Evolutionary conservation across 2,113 vertebrate genomes (phyloP).

Genomic region (Struthio camelus): DNA sequence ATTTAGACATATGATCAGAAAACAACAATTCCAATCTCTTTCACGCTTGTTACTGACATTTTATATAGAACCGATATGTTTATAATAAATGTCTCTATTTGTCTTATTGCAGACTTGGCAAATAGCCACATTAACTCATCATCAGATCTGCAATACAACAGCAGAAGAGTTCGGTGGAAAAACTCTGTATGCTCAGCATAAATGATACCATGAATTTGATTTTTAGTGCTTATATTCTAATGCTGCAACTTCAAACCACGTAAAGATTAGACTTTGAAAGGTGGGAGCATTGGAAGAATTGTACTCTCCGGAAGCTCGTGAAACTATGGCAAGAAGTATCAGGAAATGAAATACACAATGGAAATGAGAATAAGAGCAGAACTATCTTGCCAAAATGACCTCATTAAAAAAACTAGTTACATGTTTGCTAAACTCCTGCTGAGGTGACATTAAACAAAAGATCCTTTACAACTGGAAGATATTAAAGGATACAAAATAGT

Average conservation of each 20-base stretch:
- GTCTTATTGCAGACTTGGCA: background rate
- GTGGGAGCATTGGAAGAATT: background rate
- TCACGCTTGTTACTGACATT: background rate
- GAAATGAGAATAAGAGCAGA: background rate
- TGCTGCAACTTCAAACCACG: background rate
- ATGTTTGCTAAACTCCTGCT: conserved; percentile 51
- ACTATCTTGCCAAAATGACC: conserved; percentile 10
- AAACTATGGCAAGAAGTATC: background rate
- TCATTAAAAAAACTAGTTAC: conserved; percentile 9
- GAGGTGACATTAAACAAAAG: conserved; percentile 37
- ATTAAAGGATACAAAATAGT: conserved; percentile 53
- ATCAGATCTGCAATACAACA: background rate
- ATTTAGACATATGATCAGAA: background rate
- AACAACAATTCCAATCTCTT: background rate
- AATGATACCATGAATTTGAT: background rate
- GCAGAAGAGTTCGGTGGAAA: background rate
- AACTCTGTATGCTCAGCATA: background rate
- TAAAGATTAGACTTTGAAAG: background rate
- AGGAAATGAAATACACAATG: background rate
- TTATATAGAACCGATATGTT: background rate
- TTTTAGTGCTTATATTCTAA: background rate
- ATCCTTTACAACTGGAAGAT: conserved; percentile 33
- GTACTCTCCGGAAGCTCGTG: background rate
- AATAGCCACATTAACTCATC: background rate
- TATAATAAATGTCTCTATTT: background rate